Evolutionary conservation across 2,888 invertebrate species (phyloP).

Genomic region (Epicampocera succincta): DNA sequence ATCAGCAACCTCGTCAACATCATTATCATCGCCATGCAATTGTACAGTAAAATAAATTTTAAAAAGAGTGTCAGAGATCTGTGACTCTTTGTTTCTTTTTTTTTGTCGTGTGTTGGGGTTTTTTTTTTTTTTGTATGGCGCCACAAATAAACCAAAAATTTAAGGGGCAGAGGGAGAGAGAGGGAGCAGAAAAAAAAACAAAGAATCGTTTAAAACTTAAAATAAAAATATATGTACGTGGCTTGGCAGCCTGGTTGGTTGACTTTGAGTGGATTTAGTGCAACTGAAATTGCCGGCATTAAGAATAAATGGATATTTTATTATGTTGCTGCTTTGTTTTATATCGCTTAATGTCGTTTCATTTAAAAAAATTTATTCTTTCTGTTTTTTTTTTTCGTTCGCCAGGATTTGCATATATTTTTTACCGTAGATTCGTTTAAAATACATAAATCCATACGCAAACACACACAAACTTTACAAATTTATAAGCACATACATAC

Average conservation of each 20-base stretch:
- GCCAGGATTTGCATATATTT: constrained; percentile 66
- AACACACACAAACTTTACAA: constrained; percentile 6
- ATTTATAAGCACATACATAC: neutral
- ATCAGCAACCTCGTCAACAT: constrained; percentile 20
- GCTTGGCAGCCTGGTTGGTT: constrained; percentile 54
- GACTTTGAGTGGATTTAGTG: constrained; percentile 72
- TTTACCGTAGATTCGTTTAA: constrained; percentile 49
- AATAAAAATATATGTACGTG: constrained; percentile 22
- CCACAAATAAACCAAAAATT: constrained; percentile 47
- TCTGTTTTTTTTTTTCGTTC: neutral
- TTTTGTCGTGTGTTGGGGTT: too few species aligned
- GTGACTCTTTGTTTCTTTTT: neutral
- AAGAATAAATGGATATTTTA: constrained; percentile 72
- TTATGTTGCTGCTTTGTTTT: constrained; percentile 70
- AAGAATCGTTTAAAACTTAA: neutral
- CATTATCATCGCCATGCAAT: constrained; percentile 12
- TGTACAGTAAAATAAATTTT: neutral
- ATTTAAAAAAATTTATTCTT: constrained; percentile 48
- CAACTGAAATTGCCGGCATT: constrained; percentile 72
- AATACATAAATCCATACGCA: constrained; percentile 52
- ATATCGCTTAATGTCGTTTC: constrained; percentile 68
- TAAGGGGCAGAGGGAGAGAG: neutral
- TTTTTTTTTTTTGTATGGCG: neutral
- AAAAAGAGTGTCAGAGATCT: constrained; percentile 4
- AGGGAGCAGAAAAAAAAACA: neutral